Evolutionary conservation across 2,888 invertebrate species (phyloP).

Genomic region (Scaptomyza tumidula): DNA sequence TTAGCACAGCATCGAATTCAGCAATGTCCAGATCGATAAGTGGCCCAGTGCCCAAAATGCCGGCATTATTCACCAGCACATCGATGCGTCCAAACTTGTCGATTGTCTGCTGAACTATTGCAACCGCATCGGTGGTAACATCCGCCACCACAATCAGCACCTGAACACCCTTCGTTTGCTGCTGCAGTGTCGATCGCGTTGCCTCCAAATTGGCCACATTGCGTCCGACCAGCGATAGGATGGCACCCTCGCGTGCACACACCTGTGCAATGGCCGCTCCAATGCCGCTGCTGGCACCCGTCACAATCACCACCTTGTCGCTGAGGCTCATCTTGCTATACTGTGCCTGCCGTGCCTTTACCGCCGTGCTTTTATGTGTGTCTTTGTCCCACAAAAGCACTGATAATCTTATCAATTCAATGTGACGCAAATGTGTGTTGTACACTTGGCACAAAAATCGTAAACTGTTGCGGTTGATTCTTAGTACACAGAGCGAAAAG

Average conservation of each 20-base stretch:
- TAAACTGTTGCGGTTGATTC: neutral
- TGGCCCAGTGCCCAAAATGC: conserved; percentile 90
- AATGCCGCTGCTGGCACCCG: conserved; percentile 91
- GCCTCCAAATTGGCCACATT: conserved; percentile 88
- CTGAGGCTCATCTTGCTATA: conserved; percentile 74
- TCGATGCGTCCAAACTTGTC: conserved; percentile 88
- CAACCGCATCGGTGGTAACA: conserved; percentile 88
- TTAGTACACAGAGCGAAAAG: no score
- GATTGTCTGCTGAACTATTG: conserved; percentile 89
- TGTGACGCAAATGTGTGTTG: conserved; percentile 16
- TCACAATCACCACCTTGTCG: conserved; percentile 86
- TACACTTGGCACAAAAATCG: neutral
- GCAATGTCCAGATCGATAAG: conserved; percentile 92
- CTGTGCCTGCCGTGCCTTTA: conserved; percentile 20
- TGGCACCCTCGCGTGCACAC: conserved; percentile 88
- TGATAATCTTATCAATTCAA: conserved; percentile 45
- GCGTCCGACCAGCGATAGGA: conserved; percentile 88
- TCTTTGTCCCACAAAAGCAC: neutral
- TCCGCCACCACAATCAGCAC: conserved; percentile 86
- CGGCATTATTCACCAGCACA: conserved; percentile 94
- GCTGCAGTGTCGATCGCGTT: conserved; percentile 85
- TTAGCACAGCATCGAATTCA: conserved; percentile 93
- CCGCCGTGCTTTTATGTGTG: conserved; percentile 36
- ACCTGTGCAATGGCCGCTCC: conserved; percentile 89
- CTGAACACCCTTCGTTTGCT: conserved; percentile 34